Evolutionary conservation across 1,140 invertebrate genomes (phyloP).

Genomic region (Lysiphlebus fabarum): DNA sequence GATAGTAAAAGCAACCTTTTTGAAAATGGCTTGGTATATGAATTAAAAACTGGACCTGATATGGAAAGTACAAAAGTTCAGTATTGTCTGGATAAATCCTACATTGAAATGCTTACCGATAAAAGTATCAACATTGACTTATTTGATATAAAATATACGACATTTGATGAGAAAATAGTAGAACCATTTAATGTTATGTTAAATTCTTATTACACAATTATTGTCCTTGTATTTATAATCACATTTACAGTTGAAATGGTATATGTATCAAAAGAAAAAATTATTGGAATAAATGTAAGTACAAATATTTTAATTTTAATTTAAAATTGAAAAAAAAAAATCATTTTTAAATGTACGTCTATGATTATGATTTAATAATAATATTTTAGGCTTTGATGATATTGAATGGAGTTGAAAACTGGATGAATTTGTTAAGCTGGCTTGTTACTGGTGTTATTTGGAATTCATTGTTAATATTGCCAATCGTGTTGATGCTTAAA

Average conservation of each 20-base stretch:
- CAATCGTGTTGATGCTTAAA: conserved; percentile 43
- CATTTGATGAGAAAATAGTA: too few relatives aligned
- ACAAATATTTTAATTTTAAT: neutral
- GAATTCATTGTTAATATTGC: conserved; percentile 39
- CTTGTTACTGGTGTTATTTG: conserved; percentile 41
- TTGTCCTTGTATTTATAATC: conserved; percentile 42
- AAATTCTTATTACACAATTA: conserved; percentile 34
- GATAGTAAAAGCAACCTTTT: conserved; percentile 16
- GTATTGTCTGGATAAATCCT: conserved; percentile 3
- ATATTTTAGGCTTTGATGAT: conserved; percentile 44
- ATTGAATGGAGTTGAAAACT: conserved; percentile 46
- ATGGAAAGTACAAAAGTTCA: conserved; percentile 2
- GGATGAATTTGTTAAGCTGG: conserved; percentile 48
- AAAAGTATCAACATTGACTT: too few relatives aligned
- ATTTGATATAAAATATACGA: too few relatives aligned
- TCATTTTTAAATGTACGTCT: too few relatives aligned
- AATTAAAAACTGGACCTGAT: conserved; percentile 40
- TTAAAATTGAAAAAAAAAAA: conserved; percentile 2
- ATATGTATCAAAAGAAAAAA: conserved; percentile 46
- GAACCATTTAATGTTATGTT: conserved; percentile 33
- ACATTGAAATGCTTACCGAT: conserved; percentile 30
- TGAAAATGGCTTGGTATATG: conserved; percentile 39
- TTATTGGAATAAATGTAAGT: conserved; percentile 49
- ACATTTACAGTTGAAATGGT: conserved; percentile 44
- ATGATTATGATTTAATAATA: neutral